Evolutionary conservation across 2,888 invertebrate genomes (phyloP).

Genomic region (Mechanitis mazaeus): DNA sequence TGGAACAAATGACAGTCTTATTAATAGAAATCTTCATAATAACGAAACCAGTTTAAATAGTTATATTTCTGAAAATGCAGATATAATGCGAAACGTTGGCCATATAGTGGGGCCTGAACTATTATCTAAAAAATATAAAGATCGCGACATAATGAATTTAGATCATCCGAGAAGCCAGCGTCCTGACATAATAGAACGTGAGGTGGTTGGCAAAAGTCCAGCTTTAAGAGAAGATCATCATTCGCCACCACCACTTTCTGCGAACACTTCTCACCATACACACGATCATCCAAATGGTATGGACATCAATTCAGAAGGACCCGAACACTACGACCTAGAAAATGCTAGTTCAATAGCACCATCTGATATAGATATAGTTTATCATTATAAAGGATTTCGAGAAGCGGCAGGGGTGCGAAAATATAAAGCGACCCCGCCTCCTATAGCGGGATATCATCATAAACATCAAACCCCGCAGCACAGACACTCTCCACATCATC

Average conservation of each 20-base stretch:
- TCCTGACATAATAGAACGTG: conserved; percentile 95
- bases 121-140: conserved; percentile 91
- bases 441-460: conserved; percentile 84
- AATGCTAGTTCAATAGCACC: conserved; percentile 98
- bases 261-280: conserved; percentile 82
- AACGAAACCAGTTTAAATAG: conserved; percentile 83
- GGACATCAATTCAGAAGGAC: conserved; percentile 86
- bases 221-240: conserved; percentile 87
- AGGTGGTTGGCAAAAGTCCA: conserved; percentile 90
- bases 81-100: conserved; percentile 84
- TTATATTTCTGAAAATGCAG: conserved; percentile 84
- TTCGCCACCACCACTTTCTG: conserved; percentile 85
- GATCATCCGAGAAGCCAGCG: conserved; percentile 88
- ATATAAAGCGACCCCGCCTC: conserved; percentile 91
- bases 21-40: conserved; percentile 81
- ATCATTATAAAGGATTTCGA: conserved; percentile 96
- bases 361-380: conserved; percentile 97
- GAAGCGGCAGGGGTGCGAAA: conserved; percentile 90
- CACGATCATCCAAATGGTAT: conserved; percentile 85
- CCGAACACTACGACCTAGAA: conserved; percentile 97
- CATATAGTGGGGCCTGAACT: conserved; percentile 91
- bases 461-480: conserved; percentile 86
- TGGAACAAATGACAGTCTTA: conserved; percentile 81
- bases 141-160: conserved; percentile 84
- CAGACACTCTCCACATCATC: conserved; percentile 86